phyloP scores from a whole-genome alignment of 2,113 vertebrate genomes.

The Leptobrachium leishanense region DNA sequence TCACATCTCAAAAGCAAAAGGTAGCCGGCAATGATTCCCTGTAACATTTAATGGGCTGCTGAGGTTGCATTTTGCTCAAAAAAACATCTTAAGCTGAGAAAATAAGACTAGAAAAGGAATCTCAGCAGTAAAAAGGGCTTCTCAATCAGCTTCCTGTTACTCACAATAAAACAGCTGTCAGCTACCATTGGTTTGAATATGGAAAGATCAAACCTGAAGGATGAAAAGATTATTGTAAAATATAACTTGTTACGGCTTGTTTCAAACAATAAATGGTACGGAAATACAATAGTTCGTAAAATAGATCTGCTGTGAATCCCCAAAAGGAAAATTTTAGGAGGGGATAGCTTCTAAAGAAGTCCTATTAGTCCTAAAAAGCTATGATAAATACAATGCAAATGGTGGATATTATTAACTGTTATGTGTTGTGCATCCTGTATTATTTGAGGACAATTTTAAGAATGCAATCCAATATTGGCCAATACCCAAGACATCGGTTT shows the following conservation, averaged over 20 bases:
- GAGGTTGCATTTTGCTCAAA: constrained; percentile 32
- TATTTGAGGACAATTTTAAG: too few species aligned
- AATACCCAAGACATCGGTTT: too few species aligned
- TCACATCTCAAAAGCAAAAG: constrained; percentile 29
- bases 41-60: constrained; percentile 44
- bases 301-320: background rate
- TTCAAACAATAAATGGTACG: background rate
- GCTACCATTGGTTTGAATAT: background rate
- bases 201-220: constrained; percentile 1
- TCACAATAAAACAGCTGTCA: constrained; percentile 25
- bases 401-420: too few species aligned
- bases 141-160: constrained; percentile 22
- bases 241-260: constrained; percentile 8
- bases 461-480: too few species aligned
- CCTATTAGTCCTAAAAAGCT: background rate
- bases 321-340: background rate
- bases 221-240: constrained; percentile 7
- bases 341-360: background rate
- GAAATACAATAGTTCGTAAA: background rate
- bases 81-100: constrained; percentile 17
- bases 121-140: constrained; percentile 31
- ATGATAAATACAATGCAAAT: too few species aligned
- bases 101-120: constrained; percentile 19
- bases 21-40: constrained; percentile 18
- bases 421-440: too few species aligned